Conservation (phyloP, 2,797 vertebrate species). For the Centropyge bicolor region DNA sequence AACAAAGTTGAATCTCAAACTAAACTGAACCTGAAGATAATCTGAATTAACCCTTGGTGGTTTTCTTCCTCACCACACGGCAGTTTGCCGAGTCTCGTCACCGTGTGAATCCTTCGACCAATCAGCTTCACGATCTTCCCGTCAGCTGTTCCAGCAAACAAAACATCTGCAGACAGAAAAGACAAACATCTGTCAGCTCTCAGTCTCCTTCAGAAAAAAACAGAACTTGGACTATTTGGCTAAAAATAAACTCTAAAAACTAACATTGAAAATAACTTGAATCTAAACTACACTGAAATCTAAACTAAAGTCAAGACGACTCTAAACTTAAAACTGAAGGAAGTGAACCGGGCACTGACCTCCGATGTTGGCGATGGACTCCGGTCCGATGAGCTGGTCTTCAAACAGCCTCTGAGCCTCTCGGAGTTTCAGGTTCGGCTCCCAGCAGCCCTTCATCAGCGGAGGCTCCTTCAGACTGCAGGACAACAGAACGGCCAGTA, state of each 20-base stretch:
- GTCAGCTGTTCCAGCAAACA: slow-evolving; percentile 94
- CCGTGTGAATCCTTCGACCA: slow-evolving; percentile 86
- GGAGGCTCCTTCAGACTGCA: slow-evolving; percentile 92
- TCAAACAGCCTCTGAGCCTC: slow-evolving; percentile 91
- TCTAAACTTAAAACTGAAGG: too few species aligned
- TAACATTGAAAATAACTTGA: too few species aligned
- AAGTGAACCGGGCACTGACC: slow-evolving; percentile 34
- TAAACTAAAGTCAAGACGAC: background rate
- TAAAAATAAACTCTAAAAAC: background rate
- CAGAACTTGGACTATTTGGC: too few species aligned
- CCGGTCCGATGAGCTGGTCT: slow-evolving; percentile 91
- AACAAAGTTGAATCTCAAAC: background rate
- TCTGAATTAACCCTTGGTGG: background rate
- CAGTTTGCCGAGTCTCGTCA: slow-evolving; percentile 89
- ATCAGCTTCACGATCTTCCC: slow-evolving; percentile 93
- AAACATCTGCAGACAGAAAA: slow-evolving; percentile 86
- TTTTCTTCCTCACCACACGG: slow-evolving; percentile 90
- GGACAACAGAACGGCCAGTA: background rate
- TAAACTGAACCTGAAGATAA: background rate
- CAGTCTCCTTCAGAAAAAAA: background rate
- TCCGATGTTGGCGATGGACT: slow-evolving; percentile 91
- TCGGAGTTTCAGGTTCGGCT: slow-evolving; percentile 91
- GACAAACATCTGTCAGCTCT: slow-evolving; percentile 18
- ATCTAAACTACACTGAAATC: background rate
- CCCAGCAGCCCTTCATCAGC: slow-evolving; percentile 88